phyloP scores from a whole-genome alignment of 2,797 vertebrate genomes.

The Gadopsis marmoratus region DNA sequence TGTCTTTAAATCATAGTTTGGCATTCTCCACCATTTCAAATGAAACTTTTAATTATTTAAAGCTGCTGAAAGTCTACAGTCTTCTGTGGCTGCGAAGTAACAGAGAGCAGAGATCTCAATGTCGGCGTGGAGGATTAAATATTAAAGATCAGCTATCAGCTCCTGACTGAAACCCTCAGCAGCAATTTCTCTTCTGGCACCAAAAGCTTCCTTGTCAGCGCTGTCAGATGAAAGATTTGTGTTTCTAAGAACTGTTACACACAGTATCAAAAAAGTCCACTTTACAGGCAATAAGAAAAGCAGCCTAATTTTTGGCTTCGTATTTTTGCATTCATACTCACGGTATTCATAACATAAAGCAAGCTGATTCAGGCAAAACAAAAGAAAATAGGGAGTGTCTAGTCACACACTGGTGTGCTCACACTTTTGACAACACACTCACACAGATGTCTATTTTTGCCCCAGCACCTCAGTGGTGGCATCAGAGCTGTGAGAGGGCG shows the following conservation, averaged over 20 bases:
- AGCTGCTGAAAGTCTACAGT: constrained; percentile 39
- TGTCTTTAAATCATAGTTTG: constrained; percentile 8
- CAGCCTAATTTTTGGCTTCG: not conserved
- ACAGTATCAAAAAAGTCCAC: not conserved
- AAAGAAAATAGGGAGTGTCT: not conserved
- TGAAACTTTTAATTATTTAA: constrained; percentile 55
- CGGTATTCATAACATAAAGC: not conserved
- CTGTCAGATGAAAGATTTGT: constrained; percentile 30
- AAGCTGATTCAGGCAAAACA: not conserved
- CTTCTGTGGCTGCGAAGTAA: constrained; percentile 26
- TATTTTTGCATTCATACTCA: not conserved
- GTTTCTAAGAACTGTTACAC: constrained; percentile 1
- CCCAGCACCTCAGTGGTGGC: constrained; percentile 17
- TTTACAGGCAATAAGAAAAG: not conserved
- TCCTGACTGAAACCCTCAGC: constrained; percentile 38
- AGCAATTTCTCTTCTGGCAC: constrained; percentile 21
- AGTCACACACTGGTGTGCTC: constrained; percentile 10
- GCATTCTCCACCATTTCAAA: constrained; percentile 14
- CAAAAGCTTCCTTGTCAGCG: constrained; percentile 20
- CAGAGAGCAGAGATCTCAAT: constrained; percentile 49
- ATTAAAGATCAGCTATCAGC: constrained; percentile 60
- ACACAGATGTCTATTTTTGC: constrained; percentile 42
- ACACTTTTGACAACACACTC: constrained; percentile 15
- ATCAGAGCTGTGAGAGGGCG: constrained; percentile 17
- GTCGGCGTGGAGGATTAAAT: constrained; percentile 58